A percentile compares a stretch with the other conserved stretches of the same genome.
phyloP scores from a whole-genome alignment of 1,140 invertebrate genomes.

The Habropoda laboriosa region DNA sequence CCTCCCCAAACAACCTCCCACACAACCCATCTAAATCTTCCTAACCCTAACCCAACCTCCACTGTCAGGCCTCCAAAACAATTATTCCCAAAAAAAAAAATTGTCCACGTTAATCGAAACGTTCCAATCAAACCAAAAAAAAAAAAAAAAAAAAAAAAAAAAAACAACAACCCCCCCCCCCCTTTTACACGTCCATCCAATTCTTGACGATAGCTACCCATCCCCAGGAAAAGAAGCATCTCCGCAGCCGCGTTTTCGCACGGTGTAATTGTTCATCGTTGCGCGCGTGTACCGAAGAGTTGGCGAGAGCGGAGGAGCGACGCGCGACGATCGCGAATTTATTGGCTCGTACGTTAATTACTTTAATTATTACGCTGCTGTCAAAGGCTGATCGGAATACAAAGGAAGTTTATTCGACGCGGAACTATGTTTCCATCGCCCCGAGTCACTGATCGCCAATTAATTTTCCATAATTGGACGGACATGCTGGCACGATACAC shows the following conservation, averaged over 20 bases:
- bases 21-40: no score
- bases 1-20: no score
- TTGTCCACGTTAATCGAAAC: no score
- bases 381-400: slow-evolving; percentile 74
- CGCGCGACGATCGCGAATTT: slow-evolving; percentile 65
- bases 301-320: no score
- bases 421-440: slow-evolving; percentile 68
- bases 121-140: no score
- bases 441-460: slow-evolving; percentile 75
- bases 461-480: slow-evolving; percentile 80
- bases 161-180: no score
- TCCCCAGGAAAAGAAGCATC: background rate
- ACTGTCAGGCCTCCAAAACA: no score
- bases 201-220: background rate
- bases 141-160: no score
- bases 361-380: slow-evolving; percentile 76
- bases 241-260: background rate
- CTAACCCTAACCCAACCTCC: no score
- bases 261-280: slow-evolving; percentile 43
- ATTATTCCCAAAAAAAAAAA: no score
- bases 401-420: slow-evolving; percentile 71
- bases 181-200: background rate
- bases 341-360: slow-evolving; percentile 73
- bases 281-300: background rate
- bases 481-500: slow-evolving; percentile 63